Percentiles rank a stretch among this genome's conserved stretches.
Conservation (phyloP, 2,888 invertebrate genomes). For the Trichogramma evanescens region DNA sequence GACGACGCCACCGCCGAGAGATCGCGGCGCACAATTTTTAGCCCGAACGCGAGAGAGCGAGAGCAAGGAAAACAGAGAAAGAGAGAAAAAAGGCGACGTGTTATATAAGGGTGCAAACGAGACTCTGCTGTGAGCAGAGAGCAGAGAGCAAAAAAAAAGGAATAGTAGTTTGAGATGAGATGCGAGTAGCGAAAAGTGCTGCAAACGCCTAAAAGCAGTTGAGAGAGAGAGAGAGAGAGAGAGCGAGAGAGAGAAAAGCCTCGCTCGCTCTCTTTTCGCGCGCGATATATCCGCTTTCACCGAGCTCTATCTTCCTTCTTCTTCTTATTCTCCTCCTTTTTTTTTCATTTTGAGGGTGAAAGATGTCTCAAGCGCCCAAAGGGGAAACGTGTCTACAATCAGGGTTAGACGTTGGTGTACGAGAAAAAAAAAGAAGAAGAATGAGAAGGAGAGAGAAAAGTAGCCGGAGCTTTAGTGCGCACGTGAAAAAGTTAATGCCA, state of each 20-base stretch:
- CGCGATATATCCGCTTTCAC: background rate
- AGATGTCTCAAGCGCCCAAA: conserved; percentile 9
- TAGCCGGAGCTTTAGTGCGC: no score
- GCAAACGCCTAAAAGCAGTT: conserved; percentile 28
- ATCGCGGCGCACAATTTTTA: conserved; percentile 15
- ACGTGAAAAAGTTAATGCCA: no score
- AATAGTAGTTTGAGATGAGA: conserved; percentile 24
- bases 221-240: background rate
- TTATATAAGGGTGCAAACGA: no score
- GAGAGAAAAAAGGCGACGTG: background rate
- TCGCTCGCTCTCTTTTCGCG: background rate
- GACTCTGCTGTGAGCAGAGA: no score
- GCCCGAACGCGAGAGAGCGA: background rate
- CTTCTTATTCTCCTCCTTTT: background rate
- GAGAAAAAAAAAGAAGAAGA: no score
- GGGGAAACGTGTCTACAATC: conserved; percentile 16
- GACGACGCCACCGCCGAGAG: background rate
- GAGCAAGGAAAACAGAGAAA: conserved; percentile 6
- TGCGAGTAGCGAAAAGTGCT: conserved; percentile 27
- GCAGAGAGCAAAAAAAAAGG: conserved; percentile 1
- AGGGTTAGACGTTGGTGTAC: no score
- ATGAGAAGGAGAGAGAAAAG: no score
- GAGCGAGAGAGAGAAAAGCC: conserved; percentile 3
- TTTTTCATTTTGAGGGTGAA: background rate
- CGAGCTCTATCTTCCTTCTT: background rate